Conservation (phyloP, 2,888 invertebrate genomes). For the Eretmocerus hayati region DNA sequence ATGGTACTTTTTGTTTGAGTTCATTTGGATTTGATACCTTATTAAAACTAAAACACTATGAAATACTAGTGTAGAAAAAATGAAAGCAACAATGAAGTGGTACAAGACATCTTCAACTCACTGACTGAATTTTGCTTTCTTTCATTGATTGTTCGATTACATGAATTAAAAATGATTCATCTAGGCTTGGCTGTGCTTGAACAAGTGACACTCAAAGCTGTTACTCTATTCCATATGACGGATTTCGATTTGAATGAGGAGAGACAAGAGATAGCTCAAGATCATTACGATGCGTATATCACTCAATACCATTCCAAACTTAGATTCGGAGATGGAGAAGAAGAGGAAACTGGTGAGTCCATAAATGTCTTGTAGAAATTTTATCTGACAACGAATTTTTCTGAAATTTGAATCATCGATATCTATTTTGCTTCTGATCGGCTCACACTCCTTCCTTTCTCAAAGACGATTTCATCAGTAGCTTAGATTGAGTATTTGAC, state of each 20-base stretch:
- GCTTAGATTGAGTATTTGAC: no score
- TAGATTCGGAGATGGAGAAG: slow-evolving; percentile 24
- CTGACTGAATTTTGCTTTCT: no score
- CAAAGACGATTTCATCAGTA: no score
- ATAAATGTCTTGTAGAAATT: not conserved
- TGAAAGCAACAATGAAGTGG: no score
- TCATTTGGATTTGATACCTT: no score
- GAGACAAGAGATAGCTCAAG: slow-evolving; percentile 31
- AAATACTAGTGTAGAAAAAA: no score
- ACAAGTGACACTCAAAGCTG: slow-evolving; percentile 32
- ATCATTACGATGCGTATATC: slow-evolving; percentile 38
- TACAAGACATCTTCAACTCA: no score
- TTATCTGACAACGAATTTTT: not conserved
- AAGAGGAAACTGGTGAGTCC: slow-evolving; percentile 30
- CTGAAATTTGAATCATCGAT: not conserved
- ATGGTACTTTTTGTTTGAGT: no score
- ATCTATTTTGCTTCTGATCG: not conserved
- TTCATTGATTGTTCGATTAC: no score
- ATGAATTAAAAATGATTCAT: no score
- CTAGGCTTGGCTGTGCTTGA: slow-evolving; percentile 33
- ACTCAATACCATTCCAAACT: slow-evolving; percentile 32
- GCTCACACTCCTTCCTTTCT: no score
- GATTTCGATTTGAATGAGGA: slow-evolving; percentile 32
- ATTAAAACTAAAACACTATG: no score
- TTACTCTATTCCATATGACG: slow-evolving; percentile 31